Conservation (phyloP, 2,113 vertebrate species). For the Fulica atra region DNA sequence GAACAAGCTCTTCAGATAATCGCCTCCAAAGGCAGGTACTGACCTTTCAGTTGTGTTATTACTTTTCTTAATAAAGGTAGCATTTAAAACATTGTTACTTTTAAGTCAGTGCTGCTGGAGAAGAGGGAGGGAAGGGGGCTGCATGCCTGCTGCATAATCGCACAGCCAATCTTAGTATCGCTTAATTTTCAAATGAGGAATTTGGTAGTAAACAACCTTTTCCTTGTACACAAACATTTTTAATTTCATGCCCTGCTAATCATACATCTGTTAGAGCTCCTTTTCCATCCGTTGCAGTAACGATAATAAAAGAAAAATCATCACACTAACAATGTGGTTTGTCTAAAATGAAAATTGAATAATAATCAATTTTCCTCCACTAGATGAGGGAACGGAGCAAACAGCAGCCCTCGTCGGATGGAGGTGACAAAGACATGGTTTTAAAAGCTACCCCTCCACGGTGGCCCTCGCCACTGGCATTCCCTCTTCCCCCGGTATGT, state of each 20-base stretch:
- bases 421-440: background rate
- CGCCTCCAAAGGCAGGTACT: background rate
- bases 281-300: conserved; percentile 44
- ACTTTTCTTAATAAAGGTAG: background rate
- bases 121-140: background rate
- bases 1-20: background rate
- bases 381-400: background rate
- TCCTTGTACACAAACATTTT: conserved; percentile 74
- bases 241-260: conserved; percentile 81
- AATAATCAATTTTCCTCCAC: conserved; percentile 56
- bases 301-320: conserved; percentile 68
- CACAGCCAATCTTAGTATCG: conserved; percentile 29
- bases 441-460: background rate
- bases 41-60: conserved; percentile 1
- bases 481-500: background rate
- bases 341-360: conserved; percentile 64
- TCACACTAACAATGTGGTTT: conserved; percentile 59
- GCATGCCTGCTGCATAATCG: background rate
- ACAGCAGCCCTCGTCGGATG: background rate
- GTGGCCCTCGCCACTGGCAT: background rate
- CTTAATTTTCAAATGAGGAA: conserved; percentile 68
- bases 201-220: conserved; percentile 73
- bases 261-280: conserved; percentile 77
- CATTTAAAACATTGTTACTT: background rate
- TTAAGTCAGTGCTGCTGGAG: background rate